Percentiles rank a stretch among this genome's conserved stretches.
These are phyloP conservation scores for Echiichthys vipera DNA, from an alignment of 2,797 vertebrate species.

Conservation along the genomic window DNA sequence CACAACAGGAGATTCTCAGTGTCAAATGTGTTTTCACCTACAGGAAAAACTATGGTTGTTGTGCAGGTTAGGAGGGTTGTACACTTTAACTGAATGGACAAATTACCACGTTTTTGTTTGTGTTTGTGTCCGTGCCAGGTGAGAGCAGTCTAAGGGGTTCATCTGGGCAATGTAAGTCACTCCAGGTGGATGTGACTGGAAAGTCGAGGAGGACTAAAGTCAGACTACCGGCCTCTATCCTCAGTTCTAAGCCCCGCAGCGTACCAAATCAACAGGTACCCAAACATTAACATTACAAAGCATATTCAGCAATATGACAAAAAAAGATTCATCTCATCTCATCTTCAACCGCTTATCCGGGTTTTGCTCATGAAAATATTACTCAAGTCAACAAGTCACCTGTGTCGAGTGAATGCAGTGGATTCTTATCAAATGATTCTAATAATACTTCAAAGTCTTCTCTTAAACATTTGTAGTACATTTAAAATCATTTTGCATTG, in stretches of 20 bases:
- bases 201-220: slow-evolving; percentile 81
- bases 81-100: neutral
- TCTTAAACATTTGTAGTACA: neutral
- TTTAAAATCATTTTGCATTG: neutral
- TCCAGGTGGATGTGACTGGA: slow-evolving; percentile 81
- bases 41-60: neutral
- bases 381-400: neutral
- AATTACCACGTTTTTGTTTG: neutral
- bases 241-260: slow-evolving; percentile 76
- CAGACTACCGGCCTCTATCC: slow-evolving; percentile 82
- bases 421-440: neutral
- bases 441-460: no score
- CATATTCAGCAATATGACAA: neutral
- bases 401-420: neutral
- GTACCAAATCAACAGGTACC: slow-evolving; percentile 85
- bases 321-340: no score
- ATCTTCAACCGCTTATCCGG: no score
- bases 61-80: neutral
- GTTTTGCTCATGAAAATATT: neutral
- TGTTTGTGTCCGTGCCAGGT: slow-evolving; percentile 38
- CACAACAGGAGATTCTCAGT: no score
- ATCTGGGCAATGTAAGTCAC: slow-evolving; percentile 38
- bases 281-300: neutral
- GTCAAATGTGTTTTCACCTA: neutral
- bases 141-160: slow-evolving; percentile 41